Evolutionary conservation across 2,888 invertebrate species (phyloP), one percentile per base, ranked within the genome.

Genomic region (Apodemia zela): DNA sequence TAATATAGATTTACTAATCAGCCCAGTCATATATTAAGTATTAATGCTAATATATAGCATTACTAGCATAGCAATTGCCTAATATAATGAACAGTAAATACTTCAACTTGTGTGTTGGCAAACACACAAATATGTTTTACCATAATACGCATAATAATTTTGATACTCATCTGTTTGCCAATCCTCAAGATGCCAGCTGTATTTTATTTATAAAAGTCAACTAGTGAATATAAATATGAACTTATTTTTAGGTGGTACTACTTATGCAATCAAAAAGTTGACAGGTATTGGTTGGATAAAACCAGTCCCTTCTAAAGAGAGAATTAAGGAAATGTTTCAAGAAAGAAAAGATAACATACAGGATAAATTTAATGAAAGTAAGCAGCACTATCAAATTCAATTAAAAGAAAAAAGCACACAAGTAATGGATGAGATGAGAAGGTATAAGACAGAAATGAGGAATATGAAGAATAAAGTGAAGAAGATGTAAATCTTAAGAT

Each of bases 281-380:
- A 95, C 94, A 72, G 93, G 94, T 73, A 93, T 94, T 80, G 98
- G 98, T 61, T 95, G 95, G 81, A 96, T 98, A 66, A 95, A 95
- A 79, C 96, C 97, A n/a, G 94, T 96, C 42, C 95, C 96, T 18
- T 94, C 94, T 25, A 89, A 89, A 63, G 93, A 94, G 72, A 81
- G 93, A 69, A 84, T 95, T 11, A 94, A 94, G 76, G 93, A 94
- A 76, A 93, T 95, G 85, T 87, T 94, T 67, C 87, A 93, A 71
- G 94, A 93, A 71, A 92, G 90, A 69, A 94, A 93, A 75, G 94
- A 93, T 38, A 93, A 93, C 70, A 72, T 95, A 33, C 93, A 94
- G 68, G 93, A 94, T 69, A 91, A 92, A 70, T 93, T 94, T 65
- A 92, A 93, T 73, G 93, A 94, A 70, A 92, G 92, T 60, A 93